phyloP scores from a whole-genome alignment of 2,888 invertebrate species.

The Shargacucullia verbasci region DNA sequence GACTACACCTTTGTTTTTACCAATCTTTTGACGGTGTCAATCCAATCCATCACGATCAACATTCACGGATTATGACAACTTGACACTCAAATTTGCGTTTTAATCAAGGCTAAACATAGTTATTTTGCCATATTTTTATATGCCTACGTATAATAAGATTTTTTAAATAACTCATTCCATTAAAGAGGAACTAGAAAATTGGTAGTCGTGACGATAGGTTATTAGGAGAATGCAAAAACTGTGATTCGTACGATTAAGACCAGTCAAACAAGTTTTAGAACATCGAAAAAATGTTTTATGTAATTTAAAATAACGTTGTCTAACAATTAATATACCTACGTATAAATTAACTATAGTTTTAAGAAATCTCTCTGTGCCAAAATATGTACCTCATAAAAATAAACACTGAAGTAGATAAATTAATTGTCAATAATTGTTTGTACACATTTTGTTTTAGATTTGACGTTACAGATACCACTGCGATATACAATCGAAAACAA shows the following conservation, averaged over 20 bases:
- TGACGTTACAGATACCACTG: constrained; percentile 50
- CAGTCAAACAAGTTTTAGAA: constrained; percentile 88
- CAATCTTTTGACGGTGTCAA: constrained; percentile 16
- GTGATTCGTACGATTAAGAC: constrained; percentile 89
- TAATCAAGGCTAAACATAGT: constrained; percentile 52
- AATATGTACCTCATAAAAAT: constrained; percentile 93
- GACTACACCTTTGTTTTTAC: constrained; percentile 19
- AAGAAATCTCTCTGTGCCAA: constrained; percentile 93
- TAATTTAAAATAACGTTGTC: constrained; percentile 79
- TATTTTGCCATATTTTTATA: constrained; percentile 82
- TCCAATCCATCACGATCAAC: constrained; percentile 26
- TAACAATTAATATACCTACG: constrained; percentile 81
- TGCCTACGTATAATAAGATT: constrained; percentile 73
- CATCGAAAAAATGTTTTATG: constrained; percentile 88
- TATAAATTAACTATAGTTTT: constrained; percentile 84
- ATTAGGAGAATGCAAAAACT: constrained; percentile 87
- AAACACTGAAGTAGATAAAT: constrained; percentile 86
- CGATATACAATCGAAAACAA: constrained; percentile 28
- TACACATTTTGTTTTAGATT: constrained; percentile 77
- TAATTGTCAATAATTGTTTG: constrained; percentile 79
- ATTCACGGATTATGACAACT: constrained; percentile 11
- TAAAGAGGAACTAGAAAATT: constrained; percentile 79
- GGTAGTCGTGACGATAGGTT: constrained; percentile 85
- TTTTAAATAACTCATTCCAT: constrained; percentile 80
- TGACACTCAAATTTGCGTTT: constrained; percentile 44